phyloP scores from a whole-genome alignment of 2,797 vertebrate genomes.

The Melanotaenia nigrans region DNA sequence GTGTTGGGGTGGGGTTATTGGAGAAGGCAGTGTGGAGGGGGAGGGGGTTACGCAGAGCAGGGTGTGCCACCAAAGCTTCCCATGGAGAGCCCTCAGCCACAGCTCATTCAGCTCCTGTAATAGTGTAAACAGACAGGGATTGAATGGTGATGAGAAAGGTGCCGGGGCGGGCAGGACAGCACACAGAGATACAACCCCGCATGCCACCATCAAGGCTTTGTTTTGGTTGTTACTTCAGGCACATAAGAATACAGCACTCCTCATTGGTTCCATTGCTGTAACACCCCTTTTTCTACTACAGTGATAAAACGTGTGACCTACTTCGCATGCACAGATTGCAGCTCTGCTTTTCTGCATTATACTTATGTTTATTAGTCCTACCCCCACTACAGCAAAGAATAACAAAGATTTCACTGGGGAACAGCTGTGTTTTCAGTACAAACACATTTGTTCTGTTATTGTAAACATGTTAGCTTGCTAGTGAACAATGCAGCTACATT shows the following conservation, averaged over 20 bases:
- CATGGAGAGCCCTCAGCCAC: constrained; percentile 77
- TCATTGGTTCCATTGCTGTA: constrained; percentile 70
- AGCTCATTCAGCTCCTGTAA: constrained; percentile 79
- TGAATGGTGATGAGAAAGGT: constrained; percentile 83
- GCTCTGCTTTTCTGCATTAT: constrained; percentile 47
- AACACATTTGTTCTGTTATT: constrained; percentile 49
- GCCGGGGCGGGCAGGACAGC: constrained; percentile 66
- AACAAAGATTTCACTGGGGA: constrained; percentile 55
- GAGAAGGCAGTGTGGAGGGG: constrained; percentile 26
- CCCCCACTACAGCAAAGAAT: constrained; percentile 42
- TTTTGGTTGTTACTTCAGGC: constrained; percentile 72
- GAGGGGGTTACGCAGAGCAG: constrained; percentile 41
- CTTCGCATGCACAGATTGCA: constrained; percentile 70
- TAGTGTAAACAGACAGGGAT: constrained; percentile 86
- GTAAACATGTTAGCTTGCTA: constrained; percentile 37
- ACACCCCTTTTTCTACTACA: constrained; percentile 41
- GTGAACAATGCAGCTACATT: constrained; percentile 17
- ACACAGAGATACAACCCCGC: constrained; percentile 58
- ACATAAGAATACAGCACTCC: constrained; percentile 77
- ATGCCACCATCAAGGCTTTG: constrained; percentile 70
- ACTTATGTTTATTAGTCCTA: constrained; percentile 52
- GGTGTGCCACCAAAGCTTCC: constrained; percentile 73
- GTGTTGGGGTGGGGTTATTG: constrained; percentile 49
- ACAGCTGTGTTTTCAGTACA: constrained; percentile 62
- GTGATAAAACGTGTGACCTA: constrained; percentile 72